Base-by-base conservation (phyloP, 1,140 invertebrate species). In the Zelostemma sp. region DNA sequence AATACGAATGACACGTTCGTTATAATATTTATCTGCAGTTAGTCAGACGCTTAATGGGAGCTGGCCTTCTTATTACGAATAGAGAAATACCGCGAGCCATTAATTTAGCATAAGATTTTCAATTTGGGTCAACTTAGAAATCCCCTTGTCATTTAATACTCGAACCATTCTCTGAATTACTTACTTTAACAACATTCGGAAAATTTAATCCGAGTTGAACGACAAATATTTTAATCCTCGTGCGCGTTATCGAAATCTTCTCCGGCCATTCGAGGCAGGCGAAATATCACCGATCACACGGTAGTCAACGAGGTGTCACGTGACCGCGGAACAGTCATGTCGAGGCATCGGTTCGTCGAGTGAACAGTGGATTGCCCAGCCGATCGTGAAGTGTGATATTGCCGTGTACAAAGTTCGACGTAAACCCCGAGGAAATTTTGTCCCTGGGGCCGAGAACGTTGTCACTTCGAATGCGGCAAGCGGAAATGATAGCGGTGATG, bases 381-480 rank as follows among this genome's bases (percentile, higher is more conserved):
- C 56, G 72, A 74, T 72, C 72, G 65, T 69, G 60, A 69, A 72
- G 65, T 63, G 72, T 69, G 72, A 72, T 74, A 72, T 63, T 51
- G 58, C 19, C 46, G 51, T 16, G 47, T 38, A 54, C 15, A 19
- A 33, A 74, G 54, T 50, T 12, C 16, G 6, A n/a, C 8, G 18
- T 19, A 19, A 19, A 12, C 1, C 19, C 16, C 6, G 11, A 21
- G 19, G 45, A 47, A 47, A 21, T 47, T 1, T 47, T 21, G 45
- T 21, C 19, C 17, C 45, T 2, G 6, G 15, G 38, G 5, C n/a
- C 15, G 5, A 40, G 38, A 40, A 40, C 28, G 28, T 5, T 11
- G n/a, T 28, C 25, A 8, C 25, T 28, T 28, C n/a, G n/a, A 33
- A 33, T 33, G 28, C 11, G 28, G 5, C 5, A 33, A 33, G 5